Evolutionary conservation across 2,797 vertebrate species (phyloP), one percentile per base, ranked within the genome.

Genomic region (Moxostoma hubbsi): DNA sequence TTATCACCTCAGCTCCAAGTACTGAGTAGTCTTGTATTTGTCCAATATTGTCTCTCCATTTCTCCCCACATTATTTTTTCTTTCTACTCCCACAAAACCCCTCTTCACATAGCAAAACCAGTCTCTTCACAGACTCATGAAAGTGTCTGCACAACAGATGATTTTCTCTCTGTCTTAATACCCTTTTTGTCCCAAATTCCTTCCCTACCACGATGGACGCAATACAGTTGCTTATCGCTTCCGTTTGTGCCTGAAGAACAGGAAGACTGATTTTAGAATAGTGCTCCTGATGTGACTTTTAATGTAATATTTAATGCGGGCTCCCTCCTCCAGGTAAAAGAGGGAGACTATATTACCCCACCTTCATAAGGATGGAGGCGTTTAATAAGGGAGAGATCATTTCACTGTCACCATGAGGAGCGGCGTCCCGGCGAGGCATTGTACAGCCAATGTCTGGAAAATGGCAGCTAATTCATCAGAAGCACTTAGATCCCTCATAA

Each of bases 301-400:
- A 89, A 89, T 89, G 3, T 87, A 86, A 86, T 85, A 81, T 85
- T 84, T 86, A 85, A 88, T 83, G 81, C 61, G 82, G 36, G 69
- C 83, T 68, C 85, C 80, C 79, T 88, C 85, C 86, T 87, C 80
- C 85, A 91, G 90, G 90, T 90, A 89, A 88, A 77, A 82, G 71
- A 79, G 86, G 88, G 85, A 85, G 85, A 86, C 16, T 72, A 82
- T 86, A 85, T 86, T 86, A 83, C 79, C 80, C 77, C 69, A 81
- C 76, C 82, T 88, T 86, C 74, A 90, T 86, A 92, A 89, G 89
- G 91, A 89, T 86, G 87, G 91, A 91, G 92, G 91, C 89, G 90
- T 93, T 93, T 93, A 94, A 94, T 94, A 93, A 94, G 93, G 89
- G 93, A 92, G 85, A 90, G 91, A 93, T 94, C 90, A 93, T 92